Evolutionary conservation across 2,113 vertebrate species (phyloP), one percentile per base, ranked within the genome.

Genomic region (Myrmophylax atrothorax): DNA sequence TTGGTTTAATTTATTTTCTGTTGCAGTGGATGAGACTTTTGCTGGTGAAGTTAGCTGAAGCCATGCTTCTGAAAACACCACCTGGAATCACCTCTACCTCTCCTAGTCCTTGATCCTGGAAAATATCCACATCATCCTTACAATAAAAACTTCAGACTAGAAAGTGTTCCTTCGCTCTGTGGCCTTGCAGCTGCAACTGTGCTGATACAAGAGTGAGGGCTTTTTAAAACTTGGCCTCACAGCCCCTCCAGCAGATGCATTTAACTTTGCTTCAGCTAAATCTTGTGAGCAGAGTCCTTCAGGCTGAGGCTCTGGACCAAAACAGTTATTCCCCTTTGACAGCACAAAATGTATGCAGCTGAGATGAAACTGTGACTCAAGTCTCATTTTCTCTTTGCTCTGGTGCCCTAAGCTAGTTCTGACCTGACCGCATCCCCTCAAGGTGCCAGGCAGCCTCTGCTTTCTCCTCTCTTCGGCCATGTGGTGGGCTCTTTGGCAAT

Each of bases 301-400:
- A 4, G 55, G 12, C 31, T 76, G 62, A 84, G 49, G 28, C 64
- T 89, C 40, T 53, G 59, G n/a, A 24, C 38, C 0, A 0, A 55
- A 66, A 66, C 14, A 69, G 68, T 14, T 83, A 38, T 40, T 93
- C 58, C 62, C 80, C 50, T 85, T 38, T 90, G 59, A 93, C 58
- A 73, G 49, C 31, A 70, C 5, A 37, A 82, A 84, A 66, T 8
- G 22, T 4, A 38, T 37, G 63, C 70, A 85, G 68, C 70, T 59
- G 84, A 91, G 81, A 52, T 66, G 26, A 76, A 82, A 80, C 42
- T 11, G 16, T 40, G 84, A 91, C 28, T 9, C 0, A 6, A 77
- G 78, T 63, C 78, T 91, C 63, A 59, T 91, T 93, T 88, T 93
- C 82, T 76, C 75, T 93, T 67, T 74, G 17, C 53, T 90, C 22